These are phyloP conservation scores for Teleogryllus oceanicus DNA, from an alignment of 2,888 invertebrate species.

Conservation along the genomic window DNA sequence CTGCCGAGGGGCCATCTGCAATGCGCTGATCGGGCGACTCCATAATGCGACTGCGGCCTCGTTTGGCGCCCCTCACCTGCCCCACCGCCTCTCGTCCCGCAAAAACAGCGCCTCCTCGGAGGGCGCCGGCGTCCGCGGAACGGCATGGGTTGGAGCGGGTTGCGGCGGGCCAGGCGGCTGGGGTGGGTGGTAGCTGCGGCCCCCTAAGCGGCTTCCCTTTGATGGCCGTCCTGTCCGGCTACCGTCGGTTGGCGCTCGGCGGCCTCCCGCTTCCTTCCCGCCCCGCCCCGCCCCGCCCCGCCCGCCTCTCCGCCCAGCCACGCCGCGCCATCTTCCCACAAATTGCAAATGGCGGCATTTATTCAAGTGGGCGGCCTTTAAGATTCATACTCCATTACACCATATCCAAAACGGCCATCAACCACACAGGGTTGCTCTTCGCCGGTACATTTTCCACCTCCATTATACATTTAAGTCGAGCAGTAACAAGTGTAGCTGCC, in stretches of 20 bases:
- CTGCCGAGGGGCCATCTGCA: too few species aligned
- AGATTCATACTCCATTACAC: too few species aligned
- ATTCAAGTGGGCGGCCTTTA: conserved; percentile 18
- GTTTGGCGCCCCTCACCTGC: too few species aligned
- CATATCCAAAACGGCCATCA: conserved; percentile 18
- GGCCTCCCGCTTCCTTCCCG: background rate
- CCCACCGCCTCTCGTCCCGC: too few species aligned
- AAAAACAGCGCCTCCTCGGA: too few species aligned
- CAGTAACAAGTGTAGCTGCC: conserved; percentile 9
- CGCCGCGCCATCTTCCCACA: background rate
- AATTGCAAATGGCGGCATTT: background rate
- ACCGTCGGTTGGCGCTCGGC: background rate
- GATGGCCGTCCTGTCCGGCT: background rate
- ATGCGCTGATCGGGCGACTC: too few species aligned
- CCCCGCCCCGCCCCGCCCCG: background rate
- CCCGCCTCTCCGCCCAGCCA: background rate
- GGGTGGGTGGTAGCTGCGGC: background rate
- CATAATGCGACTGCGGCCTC: too few species aligned
- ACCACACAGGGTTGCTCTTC: background rate
- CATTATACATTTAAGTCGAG: conserved; percentile 6
- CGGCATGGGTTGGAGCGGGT: too few species aligned
- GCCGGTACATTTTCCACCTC: background rate
- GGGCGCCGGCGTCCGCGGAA: too few species aligned
- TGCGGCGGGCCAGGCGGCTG: too few species aligned
- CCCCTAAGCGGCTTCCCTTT: conserved; percentile 10